A percentile compares a stretch with the other conserved stretches of the same genome.
phyloP scores from a whole-genome alignment of 2,113 vertebrate species.

The Campylomormyrus tamandua region DNA sequence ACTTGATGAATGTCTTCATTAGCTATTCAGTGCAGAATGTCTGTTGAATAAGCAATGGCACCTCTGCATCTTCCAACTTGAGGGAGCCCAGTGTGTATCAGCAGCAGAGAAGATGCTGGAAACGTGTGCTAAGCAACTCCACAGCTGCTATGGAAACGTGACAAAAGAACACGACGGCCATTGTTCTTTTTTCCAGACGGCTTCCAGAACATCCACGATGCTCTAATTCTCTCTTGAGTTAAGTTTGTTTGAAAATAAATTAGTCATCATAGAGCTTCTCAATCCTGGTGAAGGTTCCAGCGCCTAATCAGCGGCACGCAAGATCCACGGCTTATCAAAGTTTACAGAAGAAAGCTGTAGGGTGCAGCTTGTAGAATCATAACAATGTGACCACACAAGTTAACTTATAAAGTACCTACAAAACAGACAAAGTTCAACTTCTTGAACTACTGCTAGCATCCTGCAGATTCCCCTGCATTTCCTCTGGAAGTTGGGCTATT shows the following conservation, averaged over 20 bases:
- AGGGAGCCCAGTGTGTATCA: background rate
- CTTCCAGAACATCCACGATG: background rate
- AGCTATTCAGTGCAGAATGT: conserved; percentile 2
- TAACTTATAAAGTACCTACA: background rate
- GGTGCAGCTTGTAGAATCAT: background rate
- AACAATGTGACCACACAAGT: background rate
- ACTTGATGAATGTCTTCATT: conserved; percentile 28
- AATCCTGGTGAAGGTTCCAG: background rate
- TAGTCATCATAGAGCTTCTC: background rate
- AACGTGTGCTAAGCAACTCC: background rate
- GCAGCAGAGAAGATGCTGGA: background rate
- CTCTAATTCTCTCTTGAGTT: background rate
- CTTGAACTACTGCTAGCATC: background rate
- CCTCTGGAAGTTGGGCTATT: background rate
- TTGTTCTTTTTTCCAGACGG: background rate
- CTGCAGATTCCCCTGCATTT: background rate
- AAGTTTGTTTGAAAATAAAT: background rate
- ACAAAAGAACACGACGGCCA: background rate
- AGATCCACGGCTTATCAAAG: background rate
- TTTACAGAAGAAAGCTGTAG: background rate
- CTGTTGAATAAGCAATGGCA: conserved; percentile 20
- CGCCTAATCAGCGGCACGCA: background rate
- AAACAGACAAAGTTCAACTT: background rate
- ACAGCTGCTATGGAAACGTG: background rate
- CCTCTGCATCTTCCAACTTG: background rate